A percentile compares a stretch with the other conserved stretches of the same genome.
Conservation (phyloP, 1,140 invertebrate species). For the Calycopis cecrops region DNA sequence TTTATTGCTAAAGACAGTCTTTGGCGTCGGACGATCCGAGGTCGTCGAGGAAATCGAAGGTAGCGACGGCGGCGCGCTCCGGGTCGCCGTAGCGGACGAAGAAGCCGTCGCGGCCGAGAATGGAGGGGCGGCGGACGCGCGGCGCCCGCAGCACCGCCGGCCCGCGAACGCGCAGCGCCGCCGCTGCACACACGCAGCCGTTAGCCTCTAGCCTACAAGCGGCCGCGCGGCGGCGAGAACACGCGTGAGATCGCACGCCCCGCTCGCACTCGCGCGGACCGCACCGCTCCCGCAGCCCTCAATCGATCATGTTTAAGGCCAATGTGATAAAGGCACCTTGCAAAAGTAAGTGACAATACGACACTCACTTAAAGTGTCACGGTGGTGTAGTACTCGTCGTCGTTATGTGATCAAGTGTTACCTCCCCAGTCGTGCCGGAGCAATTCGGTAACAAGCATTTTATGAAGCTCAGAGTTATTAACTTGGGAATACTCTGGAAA, state of each 20-base stretch:
- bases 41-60: constrained; percentile 86
- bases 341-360: too few relatives aligned
- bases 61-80: constrained; percentile 84
- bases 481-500: too few relatives aligned
- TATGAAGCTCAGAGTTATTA: too few relatives aligned
- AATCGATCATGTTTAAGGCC: constrained; percentile 6
- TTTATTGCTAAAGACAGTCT: constrained; percentile 50
- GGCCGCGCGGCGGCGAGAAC: constrained; percentile 75
- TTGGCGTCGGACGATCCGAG: constrained; percentile 76
- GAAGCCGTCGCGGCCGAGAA: constrained; percentile 84
- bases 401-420: too few relatives aligned
- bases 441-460: too few relatives aligned
- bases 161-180: constrained; percentile 65
- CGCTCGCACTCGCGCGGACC: constrained; percentile 58
- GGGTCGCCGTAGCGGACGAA: constrained; percentile 86
- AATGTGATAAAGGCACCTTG: too few relatives aligned
- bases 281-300: constrained; percentile 24
- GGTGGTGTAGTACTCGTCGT: too few relatives aligned
- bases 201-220: constrained; percentile 54
- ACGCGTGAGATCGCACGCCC: constrained; percentile 60
- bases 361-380: too few relatives aligned
- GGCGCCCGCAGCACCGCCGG: constrained; percentile 66
- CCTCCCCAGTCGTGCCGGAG: too few relatives aligned
- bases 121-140: constrained; percentile 77
- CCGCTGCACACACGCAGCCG: constrained; percentile 68